Conservation (phyloP, 2,797 vertebrate genomes). For the Graptemys geographica region DNA sequence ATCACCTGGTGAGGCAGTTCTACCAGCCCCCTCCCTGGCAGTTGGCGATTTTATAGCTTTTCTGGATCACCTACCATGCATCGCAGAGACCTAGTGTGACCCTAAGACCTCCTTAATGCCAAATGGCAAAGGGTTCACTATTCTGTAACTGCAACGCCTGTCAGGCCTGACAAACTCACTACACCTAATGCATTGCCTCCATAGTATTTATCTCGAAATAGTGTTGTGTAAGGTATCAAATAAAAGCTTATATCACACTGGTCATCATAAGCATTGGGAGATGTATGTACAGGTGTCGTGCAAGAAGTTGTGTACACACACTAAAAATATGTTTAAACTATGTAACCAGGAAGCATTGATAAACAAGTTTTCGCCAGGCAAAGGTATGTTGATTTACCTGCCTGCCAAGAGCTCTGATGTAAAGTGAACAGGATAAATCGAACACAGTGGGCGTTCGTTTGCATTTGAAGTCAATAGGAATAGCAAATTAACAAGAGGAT, state of each 20-base stretch:
- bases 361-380: too few species aligned
- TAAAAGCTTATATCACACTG: neutral
- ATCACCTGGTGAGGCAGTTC: too few species aligned
- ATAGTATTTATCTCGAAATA: too few species aligned
- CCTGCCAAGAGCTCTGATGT: neutral
- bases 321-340: neutral
- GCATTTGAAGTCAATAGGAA: neutral
- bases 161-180: too few species aligned
- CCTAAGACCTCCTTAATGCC: too few species aligned
- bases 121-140: too few species aligned
- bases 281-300: neutral
- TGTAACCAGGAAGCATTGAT: neutral
- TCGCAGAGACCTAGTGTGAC: too few species aligned
- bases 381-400: neutral
- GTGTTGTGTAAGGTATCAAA: neutral
- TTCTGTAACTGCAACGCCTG: too few species aligned
- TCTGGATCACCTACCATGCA: too few species aligned
- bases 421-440: neutral
- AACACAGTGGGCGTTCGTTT: neutral
- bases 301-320: neutral
- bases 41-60: too few species aligned
- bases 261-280: neutral
- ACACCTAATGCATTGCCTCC: too few species aligned
- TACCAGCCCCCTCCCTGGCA: too few species aligned
- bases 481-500: neutral